phyloP scores from a whole-genome alignment of 1,140 invertebrate genomes.

The Ostrea edulis region DNA sequence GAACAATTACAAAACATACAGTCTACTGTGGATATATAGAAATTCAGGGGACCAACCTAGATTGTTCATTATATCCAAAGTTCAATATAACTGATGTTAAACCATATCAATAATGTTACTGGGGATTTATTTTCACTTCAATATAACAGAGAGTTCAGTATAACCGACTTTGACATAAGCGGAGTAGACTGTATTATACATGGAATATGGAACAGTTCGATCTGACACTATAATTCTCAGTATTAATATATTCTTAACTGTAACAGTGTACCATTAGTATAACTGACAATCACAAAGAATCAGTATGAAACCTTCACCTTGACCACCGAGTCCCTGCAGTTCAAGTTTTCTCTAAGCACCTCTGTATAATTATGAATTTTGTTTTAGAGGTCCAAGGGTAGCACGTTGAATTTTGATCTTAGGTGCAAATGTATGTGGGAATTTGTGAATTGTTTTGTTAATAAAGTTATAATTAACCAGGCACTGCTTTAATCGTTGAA shows the following conservation, averaged over 20 bases:
- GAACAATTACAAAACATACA: too few species aligned
- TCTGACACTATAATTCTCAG: background rate
- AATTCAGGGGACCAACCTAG: too few species aligned
- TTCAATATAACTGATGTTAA: too few species aligned
- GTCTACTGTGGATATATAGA: too few species aligned
- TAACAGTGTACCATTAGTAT: background rate
- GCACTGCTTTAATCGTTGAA: too few species aligned
- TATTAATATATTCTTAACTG: background rate
- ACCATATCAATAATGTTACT: too few species aligned
- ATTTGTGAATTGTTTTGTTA: background rate
- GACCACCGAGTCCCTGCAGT: background rate
- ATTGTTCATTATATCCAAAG: too few species aligned
- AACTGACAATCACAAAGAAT: background rate
- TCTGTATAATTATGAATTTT: background rate
- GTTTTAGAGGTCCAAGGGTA: background rate
- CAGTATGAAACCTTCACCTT: background rate
- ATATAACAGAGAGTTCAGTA: too few species aligned
- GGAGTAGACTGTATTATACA: background rate
- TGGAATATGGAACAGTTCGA: background rate
- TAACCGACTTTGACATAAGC: too few species aligned
- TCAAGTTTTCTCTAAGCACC: background rate
- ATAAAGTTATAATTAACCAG: too few species aligned
- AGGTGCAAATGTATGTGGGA: background rate
- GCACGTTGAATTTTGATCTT: background rate
- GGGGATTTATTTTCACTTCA: too few species aligned